Evolutionary conservation across 2,888 invertebrate species (phyloP), one percentile per base, ranked within the genome.

Genomic region (Fragum fragum): DNA sequence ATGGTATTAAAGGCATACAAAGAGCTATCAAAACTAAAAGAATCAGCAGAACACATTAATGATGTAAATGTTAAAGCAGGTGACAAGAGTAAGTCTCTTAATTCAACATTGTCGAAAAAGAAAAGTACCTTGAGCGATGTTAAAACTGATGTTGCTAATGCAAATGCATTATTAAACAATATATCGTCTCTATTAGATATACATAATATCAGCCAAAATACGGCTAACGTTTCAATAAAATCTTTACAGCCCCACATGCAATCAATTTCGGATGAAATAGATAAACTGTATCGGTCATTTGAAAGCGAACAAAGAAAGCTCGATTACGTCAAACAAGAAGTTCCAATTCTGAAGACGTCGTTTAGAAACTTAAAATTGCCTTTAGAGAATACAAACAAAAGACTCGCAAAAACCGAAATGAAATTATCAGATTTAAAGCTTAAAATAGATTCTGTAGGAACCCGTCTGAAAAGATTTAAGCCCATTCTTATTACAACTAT

Each of bases 401-500:
- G 68, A 18, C 55, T 85, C 14, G 68, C 73, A 23, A 36, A 66
- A 5, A 78, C 76, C 16, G 76, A 79, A 1, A 69, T 78, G 11
- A 55, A 73, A 28, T 53, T 85, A n/a, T 72, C 73, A 5, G 78
- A 82, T 71, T 36, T 83, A 23, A 73, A 73, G 57, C 52, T 72
- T 21, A 18, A 61, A 2, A 78, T 78, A 9, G 55, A 70, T 59
- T 76, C 72, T 7, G 57, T 63, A 2, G 80, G 77, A 14, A 18
- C 57, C 16, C 26, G 86, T 32, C 52, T 86, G 9, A 52, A 73
- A 16, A 76, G 70, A n/a, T 86, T 83, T 57, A 74, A 42, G 42
- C 81, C 79, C n/a, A 36, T 86, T 18, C 68, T 72, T 42, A 83
- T 86, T 6, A 79, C 81, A 32, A 83, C 81, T 16, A 55, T 75